Evolutionary conservation across 2,113 vertebrate species (phyloP), one percentile per base, ranked within the genome.

Genomic region (Tinamus guttatus): DNA sequence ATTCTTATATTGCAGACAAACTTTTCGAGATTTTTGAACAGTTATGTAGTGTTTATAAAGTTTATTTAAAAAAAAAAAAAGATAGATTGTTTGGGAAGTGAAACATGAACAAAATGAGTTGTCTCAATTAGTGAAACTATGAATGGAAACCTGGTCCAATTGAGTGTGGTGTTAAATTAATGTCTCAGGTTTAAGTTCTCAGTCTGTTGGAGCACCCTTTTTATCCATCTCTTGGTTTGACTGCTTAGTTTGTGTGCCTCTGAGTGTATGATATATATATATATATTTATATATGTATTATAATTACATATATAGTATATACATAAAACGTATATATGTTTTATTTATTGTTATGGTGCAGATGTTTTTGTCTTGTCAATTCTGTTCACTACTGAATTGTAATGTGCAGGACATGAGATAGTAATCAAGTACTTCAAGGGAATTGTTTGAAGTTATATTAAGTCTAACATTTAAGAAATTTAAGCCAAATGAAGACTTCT

Each of bases 181-280:
- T 15, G 7, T 68, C 21, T 20, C 36, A 7, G 13, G 4, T 75
- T 9, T 32, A 62, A 76, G 28, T n/a, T 67, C 58, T 60, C 18
- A n/a, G 2, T 70, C 6, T 19, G 2, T 59, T 54, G 11, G 11
- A n/a, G 10, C 21, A 47, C 27, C 30, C 17, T 56, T 79, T 85
- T 24, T 69, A 0, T 52, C 16, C 2, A 17, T 81, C 20, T 81
- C 59, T 90, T 92, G 21, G 5, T 62, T 64, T 62, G 15, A 2
- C 28, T 71, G 25, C 12, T 86, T 84, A 2, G 0, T 77, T 65
- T 18, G 5, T 12, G 16, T 13, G 4, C 0, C 0, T 45, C 5
- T 63, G 9, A 36, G 22, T 70, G 79, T 69, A 38, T 25, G 4
- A 45, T 17, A 45, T 18, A 18, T 45, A 45, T 45, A 17, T 45